phyloP scores from a whole-genome alignment of 2,888 invertebrate genomes.

The Pristionchus fissidentatus region DNA sequence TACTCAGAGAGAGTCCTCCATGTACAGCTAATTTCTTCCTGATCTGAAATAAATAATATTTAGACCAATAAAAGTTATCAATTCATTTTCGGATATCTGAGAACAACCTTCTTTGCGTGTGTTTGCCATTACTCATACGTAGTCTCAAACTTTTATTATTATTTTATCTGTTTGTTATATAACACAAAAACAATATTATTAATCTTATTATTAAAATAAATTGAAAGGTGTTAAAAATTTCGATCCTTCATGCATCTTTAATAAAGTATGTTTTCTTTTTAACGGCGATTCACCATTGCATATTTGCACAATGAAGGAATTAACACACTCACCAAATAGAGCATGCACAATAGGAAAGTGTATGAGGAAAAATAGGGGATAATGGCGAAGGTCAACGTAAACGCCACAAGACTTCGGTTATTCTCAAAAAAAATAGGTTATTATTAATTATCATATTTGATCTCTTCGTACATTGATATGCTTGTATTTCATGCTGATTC shows the following conservation, averaged over 20 bases:
- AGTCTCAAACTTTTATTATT: too few relatives aligned
- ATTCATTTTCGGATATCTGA: too few relatives aligned
- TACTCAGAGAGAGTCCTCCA: background rate
- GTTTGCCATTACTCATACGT: too few relatives aligned
- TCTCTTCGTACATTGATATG: background rate
- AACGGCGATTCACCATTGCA: too few relatives aligned
- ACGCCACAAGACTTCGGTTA: background rate
- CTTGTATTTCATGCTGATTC: background rate
- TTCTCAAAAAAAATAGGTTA: background rate
- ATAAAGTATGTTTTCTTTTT: too few relatives aligned
- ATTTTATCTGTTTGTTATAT: too few relatives aligned
- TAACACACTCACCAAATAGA: background rate
- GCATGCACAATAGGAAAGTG: background rate
- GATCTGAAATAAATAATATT: background rate
- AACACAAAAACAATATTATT: too few relatives aligned
- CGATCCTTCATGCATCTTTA: too few relatives aligned
- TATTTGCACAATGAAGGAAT: background rate
- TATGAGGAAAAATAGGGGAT: background rate
- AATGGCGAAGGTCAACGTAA: background rate
- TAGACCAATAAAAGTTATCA: too few relatives aligned
- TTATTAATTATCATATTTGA: background rate
- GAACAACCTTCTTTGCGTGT: too few relatives aligned
- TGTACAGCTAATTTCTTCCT: background rate
- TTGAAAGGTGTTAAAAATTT: too few relatives aligned
- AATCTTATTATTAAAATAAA: too few relatives aligned